These are phyloP conservation scores for Leptobrachium leishanense DNA, from an alignment of 2,113 vertebrate genomes.

Conservation along the genomic window DNA sequence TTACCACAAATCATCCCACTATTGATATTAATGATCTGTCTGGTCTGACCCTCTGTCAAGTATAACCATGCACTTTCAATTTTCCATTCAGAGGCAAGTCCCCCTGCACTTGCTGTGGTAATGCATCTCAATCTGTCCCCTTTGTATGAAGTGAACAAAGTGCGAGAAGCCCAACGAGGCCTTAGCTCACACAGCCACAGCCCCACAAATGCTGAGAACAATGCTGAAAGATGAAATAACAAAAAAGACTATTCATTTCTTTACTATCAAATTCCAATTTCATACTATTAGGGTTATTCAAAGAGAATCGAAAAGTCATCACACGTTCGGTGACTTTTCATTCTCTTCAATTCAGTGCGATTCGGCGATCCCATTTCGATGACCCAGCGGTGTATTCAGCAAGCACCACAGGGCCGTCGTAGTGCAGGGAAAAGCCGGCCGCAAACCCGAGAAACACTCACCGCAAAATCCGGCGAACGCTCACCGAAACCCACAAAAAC, in stretches of 20 bases:
- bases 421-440: too few species aligned
- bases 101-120: constrained; percentile 27
- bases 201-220: background rate
- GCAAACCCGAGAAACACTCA: too few species aligned
- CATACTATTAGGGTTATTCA: background rate
- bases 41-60: constrained; percentile 39
- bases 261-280: background rate
- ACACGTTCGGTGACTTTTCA: too few species aligned
- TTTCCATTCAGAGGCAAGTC: constrained; percentile 24
- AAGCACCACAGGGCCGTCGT: too few species aligned
- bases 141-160: constrained; percentile 32
- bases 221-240: background rate
- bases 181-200: constrained; percentile 6
- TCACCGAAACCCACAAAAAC: too few species aligned
- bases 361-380: too few species aligned
- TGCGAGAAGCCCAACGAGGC: background rate
- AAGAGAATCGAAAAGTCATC: too few species aligned
- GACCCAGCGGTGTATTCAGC: too few species aligned
- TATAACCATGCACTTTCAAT: constrained; percentile 43
- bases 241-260: background rate
- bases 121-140: constrained; percentile 23
- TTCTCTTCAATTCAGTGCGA: too few species aligned
- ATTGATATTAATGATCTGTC: constrained; percentile 33
- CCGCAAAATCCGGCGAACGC: too few species aligned
- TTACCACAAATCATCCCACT: constrained; percentile 41